These are phyloP conservation scores for Prionace glauca DNA, from an alignment of 2,797 vertebrate species.

Conservation along the genomic window DNA sequence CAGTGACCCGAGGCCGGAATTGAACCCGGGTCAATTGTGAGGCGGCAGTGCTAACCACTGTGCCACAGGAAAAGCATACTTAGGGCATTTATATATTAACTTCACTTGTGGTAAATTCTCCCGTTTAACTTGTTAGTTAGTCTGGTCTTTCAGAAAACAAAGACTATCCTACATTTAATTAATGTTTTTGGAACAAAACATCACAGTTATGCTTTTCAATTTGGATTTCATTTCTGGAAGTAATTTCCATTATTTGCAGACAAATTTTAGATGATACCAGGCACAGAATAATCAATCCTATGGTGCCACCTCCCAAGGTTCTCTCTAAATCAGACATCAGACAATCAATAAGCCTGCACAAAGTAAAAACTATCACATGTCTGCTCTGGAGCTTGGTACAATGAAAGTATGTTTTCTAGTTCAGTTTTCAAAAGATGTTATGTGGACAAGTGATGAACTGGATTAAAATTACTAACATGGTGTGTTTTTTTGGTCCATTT, in stretches of 20 bases:
- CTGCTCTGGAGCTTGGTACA: background rate
- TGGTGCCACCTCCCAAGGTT: too few relatives aligned
- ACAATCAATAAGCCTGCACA: background rate
- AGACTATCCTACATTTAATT: background rate
- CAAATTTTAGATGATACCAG: background rate
- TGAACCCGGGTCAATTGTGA: too few relatives aligned
- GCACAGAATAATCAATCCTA: background rate
- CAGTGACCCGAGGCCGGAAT: too few relatives aligned
- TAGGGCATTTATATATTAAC: background rate
- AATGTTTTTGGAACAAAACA: background rate
- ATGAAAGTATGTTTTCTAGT: background rate
- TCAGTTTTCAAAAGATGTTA: background rate
- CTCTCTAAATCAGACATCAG: background rate
- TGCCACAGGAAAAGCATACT: too few relatives aligned
- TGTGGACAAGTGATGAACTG: background rate
- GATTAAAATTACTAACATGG: background rate
- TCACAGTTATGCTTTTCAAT: background rate
- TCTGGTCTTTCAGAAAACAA: background rate
- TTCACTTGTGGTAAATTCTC: background rate
- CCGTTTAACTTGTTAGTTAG: background rate
- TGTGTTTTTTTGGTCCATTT: background rate
- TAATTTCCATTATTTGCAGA: background rate
- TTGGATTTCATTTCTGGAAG: background rate
- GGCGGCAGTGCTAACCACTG: too few relatives aligned
- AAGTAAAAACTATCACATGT: background rate